Conservation (phyloP, 2,888 invertebrate species). For the Rhamnusium bicolor region DNA sequence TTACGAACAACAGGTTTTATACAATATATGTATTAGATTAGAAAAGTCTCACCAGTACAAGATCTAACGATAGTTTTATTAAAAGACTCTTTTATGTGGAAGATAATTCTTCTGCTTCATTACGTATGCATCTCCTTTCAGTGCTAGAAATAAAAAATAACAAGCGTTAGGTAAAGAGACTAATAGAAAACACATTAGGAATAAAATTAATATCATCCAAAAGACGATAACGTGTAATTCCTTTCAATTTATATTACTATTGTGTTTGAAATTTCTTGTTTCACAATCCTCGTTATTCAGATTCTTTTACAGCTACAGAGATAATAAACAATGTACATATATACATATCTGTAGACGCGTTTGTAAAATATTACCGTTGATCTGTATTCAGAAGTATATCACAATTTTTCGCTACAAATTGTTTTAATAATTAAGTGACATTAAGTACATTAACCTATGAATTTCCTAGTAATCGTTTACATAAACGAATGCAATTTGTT, state of each 20-base stretch:
- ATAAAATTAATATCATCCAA: constrained; percentile 24
- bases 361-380: not conserved
- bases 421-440: constrained; percentile 19
- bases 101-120: constrained; percentile 11
- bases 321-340: constrained; percentile 5
- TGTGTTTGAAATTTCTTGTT: constrained; percentile 15
- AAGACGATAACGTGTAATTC: not conserved
- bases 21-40: constrained; percentile 11
- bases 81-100: constrained; percentile 8
- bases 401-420: constrained; percentile 20
- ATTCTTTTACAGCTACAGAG: not conserved
- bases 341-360: not conserved
- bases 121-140: constrained; percentile 9
- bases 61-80: constrained; percentile 26
- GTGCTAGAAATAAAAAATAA: constrained; percentile 5
- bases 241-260: constrained; percentile 18
- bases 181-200: constrained; percentile 21
- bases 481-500: constrained; percentile 28
- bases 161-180: constrained; percentile 7
- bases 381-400: constrained; percentile 3
- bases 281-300: constrained; percentile 5
- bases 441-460: constrained; percentile 13
- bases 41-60: constrained; percentile 11
- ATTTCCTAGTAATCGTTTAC: constrained; percentile 32
- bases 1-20: constrained; percentile 7